Conservation (phyloP, 2,888 invertebrate genomes). For the Aphrophora alni region DNA sequence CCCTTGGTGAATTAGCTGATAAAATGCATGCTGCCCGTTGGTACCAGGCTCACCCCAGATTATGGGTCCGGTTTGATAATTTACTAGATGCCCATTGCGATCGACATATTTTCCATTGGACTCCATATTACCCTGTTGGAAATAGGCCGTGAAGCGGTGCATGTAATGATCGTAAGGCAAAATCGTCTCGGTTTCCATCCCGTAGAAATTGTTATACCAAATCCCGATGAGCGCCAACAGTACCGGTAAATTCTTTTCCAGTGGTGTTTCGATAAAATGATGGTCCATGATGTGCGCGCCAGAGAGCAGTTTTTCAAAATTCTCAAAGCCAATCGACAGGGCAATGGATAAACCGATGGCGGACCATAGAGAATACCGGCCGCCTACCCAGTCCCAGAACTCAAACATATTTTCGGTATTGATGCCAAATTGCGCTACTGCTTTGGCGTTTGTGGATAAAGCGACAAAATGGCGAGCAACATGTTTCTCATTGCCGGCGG, state of each 20-base stretch:
- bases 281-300: constrained; percentile 94
- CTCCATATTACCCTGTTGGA: constrained; percentile 99
- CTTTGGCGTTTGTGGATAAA: constrained; percentile 91
- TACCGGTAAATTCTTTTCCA: constrained; percentile 61
- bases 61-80: constrained; percentile 75
- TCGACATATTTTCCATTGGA: constrained; percentile 87
- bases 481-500: constrained; percentile 80
- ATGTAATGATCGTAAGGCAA: constrained; percentile 98
- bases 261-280: constrained; percentile 83
- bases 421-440: constrained; percentile 95
- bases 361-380: constrained; percentile 97
- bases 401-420: constrained; percentile 97
- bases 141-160: constrained; percentile 97
- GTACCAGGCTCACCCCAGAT: constrained; percentile 99
- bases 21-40: constrained; percentile 99
- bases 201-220: constrained; percentile 94
- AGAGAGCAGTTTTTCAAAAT: constrained; percentile 86
- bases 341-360: constrained; percentile 97
- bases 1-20: constrained; percentile 96
- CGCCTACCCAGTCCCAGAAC: constrained; percentile 99
- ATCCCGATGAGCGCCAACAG: constrained; percentile 88
- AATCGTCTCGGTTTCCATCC: constrained; percentile 92
- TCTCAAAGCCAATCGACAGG: constrained; percentile 89
- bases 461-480: constrained; percentile 98
- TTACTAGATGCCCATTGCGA: constrained; percentile 62